Evolutionary conservation across 1,140 invertebrate genomes (phyloP).

Genomic region (Cydia strobilella): DNA sequence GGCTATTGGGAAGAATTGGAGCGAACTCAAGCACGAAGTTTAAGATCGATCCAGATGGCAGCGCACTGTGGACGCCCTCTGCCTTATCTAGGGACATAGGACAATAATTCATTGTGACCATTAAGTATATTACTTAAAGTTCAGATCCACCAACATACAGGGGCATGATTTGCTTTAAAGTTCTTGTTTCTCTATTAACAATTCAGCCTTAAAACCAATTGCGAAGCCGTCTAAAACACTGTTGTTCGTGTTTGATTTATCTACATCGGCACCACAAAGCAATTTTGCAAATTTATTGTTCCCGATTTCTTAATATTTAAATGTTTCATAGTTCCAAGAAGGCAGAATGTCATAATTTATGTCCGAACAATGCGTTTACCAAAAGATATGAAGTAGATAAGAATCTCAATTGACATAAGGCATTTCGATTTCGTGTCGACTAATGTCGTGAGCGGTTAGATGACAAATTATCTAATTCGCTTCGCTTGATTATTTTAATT

Average conservation of each 20-base stretch:
- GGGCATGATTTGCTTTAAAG: neutral
- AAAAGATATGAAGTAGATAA: slow-evolving; percentile 17
- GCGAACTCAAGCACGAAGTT: too few species aligned
- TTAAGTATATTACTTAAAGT: neutral
- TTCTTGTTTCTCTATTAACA: slow-evolving; percentile 2
- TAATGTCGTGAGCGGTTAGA: slow-evolving; percentile 39
- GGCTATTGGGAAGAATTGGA: too few species aligned
- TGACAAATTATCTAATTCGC: slow-evolving; percentile 73
- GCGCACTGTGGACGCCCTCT: too few species aligned
- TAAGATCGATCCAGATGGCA: too few species aligned
- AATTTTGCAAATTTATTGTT: slow-evolving; percentile 30
- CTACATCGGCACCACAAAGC: slow-evolving; percentile 14
- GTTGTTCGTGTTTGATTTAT: slow-evolving; percentile 18
- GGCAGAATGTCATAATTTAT: slow-evolving; percentile 23
- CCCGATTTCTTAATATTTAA: slow-evolving; percentile 30
- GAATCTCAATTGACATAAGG: slow-evolving; percentile 4
- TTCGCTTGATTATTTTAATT: slow-evolving; percentile 69
- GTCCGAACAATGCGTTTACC: neutral
- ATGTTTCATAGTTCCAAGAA: slow-evolving; percentile 24
- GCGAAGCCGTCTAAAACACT: slow-evolving; percentile 2
- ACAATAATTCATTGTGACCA: too few species aligned
- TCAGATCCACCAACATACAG: neutral
- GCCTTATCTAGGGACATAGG: too few species aligned
- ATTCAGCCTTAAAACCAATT: neutral
- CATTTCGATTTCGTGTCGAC: neutral